Percentiles rank a stretch among this genome's conserved stretches.
Evolutionary conservation across 2,888 invertebrate species (phyloP).

Genomic region (Scaptodrosophila latifasciaeformis): DNA sequence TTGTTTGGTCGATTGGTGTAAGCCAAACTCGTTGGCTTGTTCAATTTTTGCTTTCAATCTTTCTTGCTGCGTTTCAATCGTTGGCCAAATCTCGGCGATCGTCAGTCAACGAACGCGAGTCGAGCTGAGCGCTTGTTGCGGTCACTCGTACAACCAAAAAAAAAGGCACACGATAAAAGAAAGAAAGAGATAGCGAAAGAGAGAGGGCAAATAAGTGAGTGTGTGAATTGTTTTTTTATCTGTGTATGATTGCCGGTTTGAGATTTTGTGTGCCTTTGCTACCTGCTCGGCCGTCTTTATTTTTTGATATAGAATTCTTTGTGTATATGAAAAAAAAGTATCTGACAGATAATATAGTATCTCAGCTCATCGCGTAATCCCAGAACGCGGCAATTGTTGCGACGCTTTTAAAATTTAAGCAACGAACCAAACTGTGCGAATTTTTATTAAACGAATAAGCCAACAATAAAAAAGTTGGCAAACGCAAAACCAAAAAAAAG

Average conservation of each 20-base stretch:
- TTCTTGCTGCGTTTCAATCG: conserved; percentile 35
- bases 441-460: conserved; percentile 10
- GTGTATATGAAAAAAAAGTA: conserved; percentile 33
- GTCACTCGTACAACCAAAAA: conserved; percentile 11
- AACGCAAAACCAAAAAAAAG: too few species aligned
- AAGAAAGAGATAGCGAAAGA: too few species aligned
- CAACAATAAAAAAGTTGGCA: neutral
- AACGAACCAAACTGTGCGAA: too few species aligned
- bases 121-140: conserved; percentile 54
- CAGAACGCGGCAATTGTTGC: conserved; percentile 19
- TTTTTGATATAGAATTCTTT: conserved; percentile 34
- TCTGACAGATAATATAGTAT: conserved; percentile 48
- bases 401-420: conserved; percentile 39
- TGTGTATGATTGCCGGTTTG: conserved; percentile 52
- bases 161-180: too few species aligned
- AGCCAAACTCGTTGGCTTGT: too few species aligned
- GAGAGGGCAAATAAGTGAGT: conserved; percentile 5
- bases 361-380: conserved; percentile 10
- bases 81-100: conserved; percentile 49
- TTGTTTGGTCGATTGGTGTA: too few species aligned
- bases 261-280: conserved; percentile 52
- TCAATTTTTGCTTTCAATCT: conserved; percentile 55
- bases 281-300: conserved; percentile 41
- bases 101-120: conserved; percentile 68
- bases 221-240: too few species aligned